Percentiles rank a stretch among this genome's conserved stretches.
Conservation (phyloP, 2,888 invertebrate genomes). For the Xanthorhoe spadicearia region DNA sequence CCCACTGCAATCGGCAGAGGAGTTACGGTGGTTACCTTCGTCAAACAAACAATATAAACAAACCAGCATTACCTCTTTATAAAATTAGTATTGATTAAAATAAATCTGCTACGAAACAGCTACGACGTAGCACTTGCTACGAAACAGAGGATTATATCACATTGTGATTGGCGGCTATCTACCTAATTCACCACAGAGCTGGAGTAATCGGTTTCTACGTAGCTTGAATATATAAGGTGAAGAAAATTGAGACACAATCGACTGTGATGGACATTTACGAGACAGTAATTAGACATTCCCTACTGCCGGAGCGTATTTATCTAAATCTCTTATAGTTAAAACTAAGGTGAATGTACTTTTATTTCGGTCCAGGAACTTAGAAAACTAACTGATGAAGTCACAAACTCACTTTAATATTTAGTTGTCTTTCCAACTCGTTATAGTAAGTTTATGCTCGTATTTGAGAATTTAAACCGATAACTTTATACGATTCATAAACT, state of each 20-base stretch:
- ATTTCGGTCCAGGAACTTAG: not conserved
- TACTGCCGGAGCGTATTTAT: not conserved
- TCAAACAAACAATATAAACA: too few species aligned
- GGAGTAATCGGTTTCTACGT: conserved; percentile 3
- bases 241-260: conserved; percentile 4
- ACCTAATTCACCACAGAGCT: conserved; percentile 5
- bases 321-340: too few species aligned
- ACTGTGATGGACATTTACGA: not conserved
- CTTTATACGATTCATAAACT: conserved; percentile 31
- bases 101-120: conserved; percentile 14
- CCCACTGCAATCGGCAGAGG: too few species aligned
- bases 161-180: not conserved
- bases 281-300: conserved; percentile 3
- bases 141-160: not conserved
- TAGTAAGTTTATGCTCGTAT: not conserved
- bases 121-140: conserved; percentile 30
- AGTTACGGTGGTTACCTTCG: too few species aligned
- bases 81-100: too few species aligned
- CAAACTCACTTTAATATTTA: conserved; percentile 1
- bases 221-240: not conserved
- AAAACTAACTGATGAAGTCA: conserved; percentile 1
- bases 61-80: too few species aligned
- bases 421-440: conserved; percentile 5
- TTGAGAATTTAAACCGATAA: not conserved
- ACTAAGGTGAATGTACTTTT: not conserved